A percentile compares a stretch with the other conserved stretches of the same genome.
Evolutionary conservation across 2,797 vertebrate genomes (phyloP).

Genomic region (Spheniscus humboldti): DNA sequence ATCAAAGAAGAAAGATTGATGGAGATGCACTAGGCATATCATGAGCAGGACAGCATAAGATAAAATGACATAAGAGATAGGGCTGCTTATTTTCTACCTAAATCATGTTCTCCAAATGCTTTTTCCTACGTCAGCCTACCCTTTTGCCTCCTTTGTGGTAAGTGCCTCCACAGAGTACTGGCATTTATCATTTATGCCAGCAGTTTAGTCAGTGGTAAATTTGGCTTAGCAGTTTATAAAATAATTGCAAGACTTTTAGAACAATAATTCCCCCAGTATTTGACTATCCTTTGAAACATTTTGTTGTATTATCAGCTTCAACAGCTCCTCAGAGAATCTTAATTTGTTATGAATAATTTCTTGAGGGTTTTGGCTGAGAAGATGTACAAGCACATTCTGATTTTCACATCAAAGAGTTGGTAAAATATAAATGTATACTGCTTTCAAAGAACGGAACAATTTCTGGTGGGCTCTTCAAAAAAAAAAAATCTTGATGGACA

Average conservation of each 20-base stretch:
- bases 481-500: background rate
- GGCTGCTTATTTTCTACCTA: background rate
- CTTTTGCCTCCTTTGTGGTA: background rate
- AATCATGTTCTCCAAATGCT: background rate
- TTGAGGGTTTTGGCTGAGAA: background rate
- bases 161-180: background rate
- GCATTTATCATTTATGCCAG: background rate
- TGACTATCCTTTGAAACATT: background rate
- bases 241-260: background rate
- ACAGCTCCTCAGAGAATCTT: background rate
- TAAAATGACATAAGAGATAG: background rate
- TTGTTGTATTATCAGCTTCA: background rate
- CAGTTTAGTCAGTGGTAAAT: background rate
- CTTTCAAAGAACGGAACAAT: background rate
- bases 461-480: background rate
- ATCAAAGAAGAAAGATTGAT: background rate
- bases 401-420: background rate
- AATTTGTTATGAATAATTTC: background rate
- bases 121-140: background rate
- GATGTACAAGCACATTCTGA: background rate
- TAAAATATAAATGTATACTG: background rate
- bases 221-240: background rate
- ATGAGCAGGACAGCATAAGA: background rate
- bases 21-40: background rate
- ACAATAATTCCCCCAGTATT: background rate